Conservation (phyloP, 2,888 invertebrate genomes). For the Caenorhabditis uteleia region DNA sequence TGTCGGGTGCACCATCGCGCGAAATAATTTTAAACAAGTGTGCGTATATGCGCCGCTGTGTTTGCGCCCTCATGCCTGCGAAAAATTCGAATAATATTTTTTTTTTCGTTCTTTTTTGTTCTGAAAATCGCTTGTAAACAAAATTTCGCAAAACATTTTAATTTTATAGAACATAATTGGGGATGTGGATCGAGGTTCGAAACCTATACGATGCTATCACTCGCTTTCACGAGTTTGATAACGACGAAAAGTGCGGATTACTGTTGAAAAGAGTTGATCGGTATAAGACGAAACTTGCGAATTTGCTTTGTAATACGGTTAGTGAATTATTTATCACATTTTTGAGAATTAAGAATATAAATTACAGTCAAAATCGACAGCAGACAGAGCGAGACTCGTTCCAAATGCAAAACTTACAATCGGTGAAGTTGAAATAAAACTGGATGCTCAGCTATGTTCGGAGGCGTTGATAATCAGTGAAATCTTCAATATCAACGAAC, state of each 20-base stretch:
- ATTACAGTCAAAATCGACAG: neutral
- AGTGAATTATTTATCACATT: neutral
- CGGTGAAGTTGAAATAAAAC: slow-evolving; percentile 23
- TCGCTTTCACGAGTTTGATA: slow-evolving; percentile 20
- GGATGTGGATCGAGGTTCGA: slow-evolving; percentile 39
- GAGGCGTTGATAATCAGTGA: slow-evolving; percentile 49
- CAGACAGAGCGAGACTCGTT: slow-evolving; percentile 9
- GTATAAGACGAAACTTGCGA: slow-evolving; percentile 17
- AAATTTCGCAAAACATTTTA: neutral
- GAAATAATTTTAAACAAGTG: too few species aligned
- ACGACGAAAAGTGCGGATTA: slow-evolving; percentile 5
- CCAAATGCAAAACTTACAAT: slow-evolving; percentile 11
- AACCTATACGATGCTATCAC: slow-evolving; percentile 21
- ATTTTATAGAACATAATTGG: slow-evolving; percentile 5
- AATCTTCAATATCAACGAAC: slow-evolving; percentile 45
- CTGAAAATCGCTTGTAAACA: neutral
- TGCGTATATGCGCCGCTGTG: too few species aligned
- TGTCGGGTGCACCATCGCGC: too few species aligned
- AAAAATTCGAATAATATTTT: too few species aligned
- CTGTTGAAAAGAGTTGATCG: slow-evolving; percentile 11
- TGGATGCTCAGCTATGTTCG: slow-evolving; percentile 26
- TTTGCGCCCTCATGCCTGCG: too few species aligned
- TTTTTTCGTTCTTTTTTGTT: too few species aligned
- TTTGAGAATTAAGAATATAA: neutral
- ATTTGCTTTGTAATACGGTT: slow-evolving; percentile 29